These are phyloP conservation scores for Contarinia nasturtii DNA, from an alignment of 1,140 invertebrate species.

Conservation along the genomic window DNA sequence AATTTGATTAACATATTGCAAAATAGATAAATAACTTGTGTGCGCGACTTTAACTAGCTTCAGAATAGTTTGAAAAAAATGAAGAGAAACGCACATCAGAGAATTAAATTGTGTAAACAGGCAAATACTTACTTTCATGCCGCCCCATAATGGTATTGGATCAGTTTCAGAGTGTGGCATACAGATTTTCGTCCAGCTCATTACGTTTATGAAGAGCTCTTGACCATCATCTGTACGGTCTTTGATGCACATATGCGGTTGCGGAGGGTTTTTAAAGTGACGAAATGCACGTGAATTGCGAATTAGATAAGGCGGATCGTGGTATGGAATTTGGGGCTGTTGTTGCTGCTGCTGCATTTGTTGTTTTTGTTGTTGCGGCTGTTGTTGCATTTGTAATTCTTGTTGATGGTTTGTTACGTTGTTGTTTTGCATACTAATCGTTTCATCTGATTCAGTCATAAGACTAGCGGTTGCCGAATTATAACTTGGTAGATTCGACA, in stretches of 20 bases:
- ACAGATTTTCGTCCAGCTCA: conserved; percentile 49
- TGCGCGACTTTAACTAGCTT: too few relatives aligned
- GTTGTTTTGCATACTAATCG: too few relatives aligned
- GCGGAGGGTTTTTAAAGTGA: conserved; percentile 48
- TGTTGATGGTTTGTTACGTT: too few relatives aligned
- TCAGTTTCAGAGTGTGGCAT: conserved; percentile 38
- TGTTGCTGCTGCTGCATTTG: background rate
- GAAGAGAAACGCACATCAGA: background rate
- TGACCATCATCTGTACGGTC: conserved; percentile 36
- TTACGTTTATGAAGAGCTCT: conserved; percentile 42
- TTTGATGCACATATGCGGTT: conserved; percentile 54
- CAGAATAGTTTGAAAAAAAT: background rate
- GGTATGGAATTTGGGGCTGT: background rate
- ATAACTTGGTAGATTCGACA: too few relatives aligned
- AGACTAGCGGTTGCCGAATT: too few relatives aligned
- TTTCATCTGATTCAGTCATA: too few relatives aligned
- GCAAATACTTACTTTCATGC: conserved; percentile 34
- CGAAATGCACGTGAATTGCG: conserved; percentile 21
- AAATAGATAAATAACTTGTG: background rate
- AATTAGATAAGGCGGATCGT: background rate
- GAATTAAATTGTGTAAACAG: background rate
- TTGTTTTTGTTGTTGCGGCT: background rate
- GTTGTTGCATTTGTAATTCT: too few relatives aligned
- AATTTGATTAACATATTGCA: background rate
- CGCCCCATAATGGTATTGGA: conserved; percentile 44